Percentiles rank a stretch among this genome's conserved stretches.
Evolutionary conservation across 2,888 invertebrate genomes (phyloP).

Genomic region (Pimpla rufipes): DNA sequence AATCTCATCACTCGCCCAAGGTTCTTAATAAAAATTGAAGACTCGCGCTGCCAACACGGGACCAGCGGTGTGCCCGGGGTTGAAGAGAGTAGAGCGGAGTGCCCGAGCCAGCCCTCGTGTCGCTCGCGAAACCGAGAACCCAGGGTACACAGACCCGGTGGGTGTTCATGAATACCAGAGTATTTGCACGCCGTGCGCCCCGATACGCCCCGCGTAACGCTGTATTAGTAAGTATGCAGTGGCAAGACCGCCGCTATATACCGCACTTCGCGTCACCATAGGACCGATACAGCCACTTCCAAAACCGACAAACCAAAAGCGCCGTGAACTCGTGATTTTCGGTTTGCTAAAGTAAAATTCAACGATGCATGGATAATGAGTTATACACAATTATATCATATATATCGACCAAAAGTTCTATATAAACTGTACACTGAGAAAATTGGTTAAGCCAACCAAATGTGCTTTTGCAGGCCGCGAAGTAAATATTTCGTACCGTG

Average conservation of each 20-base stretch:
- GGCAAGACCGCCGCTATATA: slow-evolving; percentile 6
- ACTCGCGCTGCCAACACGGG: slow-evolving; percentile 8
- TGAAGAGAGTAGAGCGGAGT: neutral
- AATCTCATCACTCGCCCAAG: slow-evolving; percentile 17
- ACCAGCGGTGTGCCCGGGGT: slow-evolving; percentile 20
- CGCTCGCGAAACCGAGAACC: slow-evolving; percentile 4
- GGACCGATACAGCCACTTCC: slow-evolving; percentile 33
- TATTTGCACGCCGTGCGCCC: slow-evolving; percentile 79
- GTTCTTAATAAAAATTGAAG: slow-evolving; percentile 36
- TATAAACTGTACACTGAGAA: too few relatives aligned
- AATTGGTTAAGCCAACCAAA: too few relatives aligned
- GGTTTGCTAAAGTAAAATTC: neutral
- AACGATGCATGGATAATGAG: neutral
- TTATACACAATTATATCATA: neutral
- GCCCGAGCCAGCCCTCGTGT: slow-evolving; percentile 15
- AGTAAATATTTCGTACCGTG: too few relatives aligned
- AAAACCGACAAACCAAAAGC: neutral
- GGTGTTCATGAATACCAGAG: slow-evolving; percentile 83
- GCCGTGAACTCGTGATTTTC: neutral
- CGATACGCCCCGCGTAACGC: slow-evolving; percentile 65
- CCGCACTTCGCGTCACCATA: neutral
- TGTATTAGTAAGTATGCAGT: neutral
- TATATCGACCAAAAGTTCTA: too few relatives aligned
- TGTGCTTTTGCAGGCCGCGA: too few relatives aligned
- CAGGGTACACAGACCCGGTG: slow-evolving; percentile 74